Evolutionary conservation across 1,140 invertebrate species (phyloP), one percentile per base, ranked within the genome.

Genomic region (Episyrphus balteatus): DNA sequence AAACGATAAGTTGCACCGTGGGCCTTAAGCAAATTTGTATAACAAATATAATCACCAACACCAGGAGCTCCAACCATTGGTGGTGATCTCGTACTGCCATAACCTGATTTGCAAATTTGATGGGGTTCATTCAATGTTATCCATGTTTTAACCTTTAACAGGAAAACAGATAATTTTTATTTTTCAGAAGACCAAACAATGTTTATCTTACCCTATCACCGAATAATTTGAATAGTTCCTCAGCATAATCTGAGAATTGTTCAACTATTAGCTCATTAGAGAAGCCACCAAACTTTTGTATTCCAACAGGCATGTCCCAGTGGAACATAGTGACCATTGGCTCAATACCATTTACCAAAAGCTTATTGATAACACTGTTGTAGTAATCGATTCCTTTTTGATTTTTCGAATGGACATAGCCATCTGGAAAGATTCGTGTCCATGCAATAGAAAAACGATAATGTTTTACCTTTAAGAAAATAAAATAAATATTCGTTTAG

Each of bases 381-480:
- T 66, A 66, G 44, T 63, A 66, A 9, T 47, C 36, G 17, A 41
- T 47, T 11, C 59, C 63, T 39, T 52, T 62, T 44, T 60, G 51
- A 6, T 51, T 21, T 26, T 58, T 58, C 3, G 8, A 26, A 8
- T 3, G 8, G 8, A 26, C 21, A 26, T 26, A 3, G 3, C 74
- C 73, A 56, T 56, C 63, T 2, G 76, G 74, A 1, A 77, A 53
- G 9, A 79, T 54, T 36, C 76, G 53, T 0, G 73, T 36, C 76
- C 76, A 78, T 13, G 76, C 73, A 36, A 79, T 70, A 0, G 77
- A 79, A 58, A 79, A 78, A 10, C 77, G 59, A 53, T 79, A 80
- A 26, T 26, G 21, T n/a, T n/a, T n/a, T n/a, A n/a, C n/a, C n/a
- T n/a, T n/a, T n/a, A n/a, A n/a, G n/a, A n/a, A n/a, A n/a, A n/a